These are phyloP conservation scores for Procavia capensis DNA, from an alignment of 2,113 vertebrate genomes.

Conservation along the genomic window DNA sequence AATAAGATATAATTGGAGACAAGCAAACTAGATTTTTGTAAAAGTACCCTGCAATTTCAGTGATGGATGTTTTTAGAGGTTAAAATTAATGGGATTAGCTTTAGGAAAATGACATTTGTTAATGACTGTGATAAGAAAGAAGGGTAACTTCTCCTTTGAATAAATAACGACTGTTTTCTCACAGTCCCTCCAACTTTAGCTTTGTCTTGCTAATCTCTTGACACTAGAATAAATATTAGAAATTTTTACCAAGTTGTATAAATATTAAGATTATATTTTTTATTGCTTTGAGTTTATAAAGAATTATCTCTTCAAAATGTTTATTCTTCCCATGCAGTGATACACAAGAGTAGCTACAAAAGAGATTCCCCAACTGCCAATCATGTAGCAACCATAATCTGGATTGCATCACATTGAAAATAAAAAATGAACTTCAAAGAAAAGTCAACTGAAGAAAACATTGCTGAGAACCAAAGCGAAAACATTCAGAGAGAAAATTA, in stretches of 20 bases:
- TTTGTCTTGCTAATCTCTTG: background rate
- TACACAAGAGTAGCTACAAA: background rate
- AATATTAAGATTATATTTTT: background rate
- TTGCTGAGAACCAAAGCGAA: constrained; percentile 89
- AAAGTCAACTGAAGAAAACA: constrained; percentile 91
- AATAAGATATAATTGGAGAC: background rate
- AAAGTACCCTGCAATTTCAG: background rate
- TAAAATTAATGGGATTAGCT: background rate
- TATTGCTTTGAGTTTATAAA: background rate
- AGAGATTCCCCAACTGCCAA: background rate
- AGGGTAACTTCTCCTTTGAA: too few species aligned
- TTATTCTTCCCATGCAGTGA: background rate
- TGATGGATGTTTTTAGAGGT: background rate
- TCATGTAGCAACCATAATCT: background rate
- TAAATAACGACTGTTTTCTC: background rate
- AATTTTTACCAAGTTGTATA: background rate
- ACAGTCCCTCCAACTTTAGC: background rate
- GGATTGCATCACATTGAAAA: background rate
- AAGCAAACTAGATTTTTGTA: background rate
- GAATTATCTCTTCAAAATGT: background rate
- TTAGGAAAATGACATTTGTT: background rate
- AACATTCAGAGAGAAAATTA: constrained; percentile 87
- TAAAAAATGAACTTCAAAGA: constrained; percentile 90
- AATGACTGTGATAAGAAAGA: too few species aligned
- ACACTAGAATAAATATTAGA: background rate